These are phyloP conservation scores for Nematostella vectensis DNA, from an alignment of 92 coral and sea anemone genomes.

Conservation along the genomic window DNA sequence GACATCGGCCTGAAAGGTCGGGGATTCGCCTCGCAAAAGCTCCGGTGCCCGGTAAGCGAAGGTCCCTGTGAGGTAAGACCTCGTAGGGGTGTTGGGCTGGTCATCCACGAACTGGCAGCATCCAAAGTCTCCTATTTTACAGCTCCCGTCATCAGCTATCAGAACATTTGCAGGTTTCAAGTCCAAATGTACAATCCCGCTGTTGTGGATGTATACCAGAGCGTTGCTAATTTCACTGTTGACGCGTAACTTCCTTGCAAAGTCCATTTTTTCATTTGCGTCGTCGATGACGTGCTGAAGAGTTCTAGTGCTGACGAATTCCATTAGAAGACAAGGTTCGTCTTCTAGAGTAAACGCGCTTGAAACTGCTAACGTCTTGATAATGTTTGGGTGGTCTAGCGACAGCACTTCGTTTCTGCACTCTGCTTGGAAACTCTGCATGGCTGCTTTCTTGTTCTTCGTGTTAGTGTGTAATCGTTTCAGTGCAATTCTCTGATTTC, in stretches of 20 bases:
- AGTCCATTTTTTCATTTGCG: constrained; percentile 69
- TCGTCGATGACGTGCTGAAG: constrained; percentile 77
- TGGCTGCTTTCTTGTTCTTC: constrained; percentile 91
- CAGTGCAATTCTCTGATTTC: constrained; percentile 60
- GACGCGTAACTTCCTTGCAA: constrained; percentile 38
- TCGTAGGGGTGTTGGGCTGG: constrained; percentile 79
- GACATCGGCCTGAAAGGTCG: constrained; percentile 83
- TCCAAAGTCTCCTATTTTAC: constrained; percentile 93
- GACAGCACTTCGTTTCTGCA: constrained; percentile 68
- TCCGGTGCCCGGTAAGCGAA: constrained; percentile 97
- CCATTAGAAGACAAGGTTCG: constrained; percentile 89
- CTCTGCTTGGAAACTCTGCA: constrained; percentile 92
- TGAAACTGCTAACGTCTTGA: constrained; percentile 55
- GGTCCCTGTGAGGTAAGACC: constrained; percentile 87
- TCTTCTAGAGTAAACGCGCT: constrained; percentile 62
- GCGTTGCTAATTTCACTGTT: constrained; percentile 72
- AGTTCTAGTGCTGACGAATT: constrained; percentile 70
- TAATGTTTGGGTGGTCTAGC: constrained; percentile 78
- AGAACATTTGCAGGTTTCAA: constrained; percentile 84
- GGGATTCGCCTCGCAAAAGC: constrained; percentile 78
- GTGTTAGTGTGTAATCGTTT: constrained; percentile 90
- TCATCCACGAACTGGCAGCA: constrained; percentile 86
- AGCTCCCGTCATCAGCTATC: constrained; percentile 46
- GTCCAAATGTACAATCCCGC: constrained; percentile 83
- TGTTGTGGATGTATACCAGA: constrained; percentile 63